phyloP scores from a whole-genome alignment of 2,888 invertebrate genomes.

The Orchestes rusci region DNA sequence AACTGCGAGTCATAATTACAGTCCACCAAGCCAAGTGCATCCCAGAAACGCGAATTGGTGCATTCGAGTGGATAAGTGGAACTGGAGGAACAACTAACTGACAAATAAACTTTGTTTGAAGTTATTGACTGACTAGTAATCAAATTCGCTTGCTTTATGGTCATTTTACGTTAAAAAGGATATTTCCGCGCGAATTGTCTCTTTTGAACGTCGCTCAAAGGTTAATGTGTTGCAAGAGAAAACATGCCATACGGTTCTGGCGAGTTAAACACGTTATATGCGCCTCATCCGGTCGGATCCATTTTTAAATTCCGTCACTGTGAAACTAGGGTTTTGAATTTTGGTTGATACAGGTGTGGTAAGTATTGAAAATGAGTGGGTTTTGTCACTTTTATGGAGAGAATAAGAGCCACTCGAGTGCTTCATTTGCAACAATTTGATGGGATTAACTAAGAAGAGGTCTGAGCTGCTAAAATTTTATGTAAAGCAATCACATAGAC shows the following conservation, averaged over 20 bases:
- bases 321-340: conserved; percentile 18
- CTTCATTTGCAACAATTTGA: too few species aligned
- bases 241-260: conserved; percentile 41
- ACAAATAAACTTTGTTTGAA: conserved; percentile 37
- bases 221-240: conserved; percentile 44
- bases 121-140: conserved; percentile 40
- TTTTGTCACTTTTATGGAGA: too few species aligned
- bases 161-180: conserved; percentile 39
- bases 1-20: too few species aligned
- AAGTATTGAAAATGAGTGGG: too few species aligned
- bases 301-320: conserved; percentile 28
- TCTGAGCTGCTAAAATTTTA: too few species aligned
- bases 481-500: too few species aligned
- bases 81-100: conserved; percentile 17
- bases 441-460: too few species aligned
- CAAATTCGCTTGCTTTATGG: conserved; percentile 41
- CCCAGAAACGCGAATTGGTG: too few species aligned
- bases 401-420: too few species aligned
- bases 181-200: conserved; percentile 40
- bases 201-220: conserved; percentile 42
- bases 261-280: conserved; percentile 37
- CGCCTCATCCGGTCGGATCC: conserved; percentile 37
- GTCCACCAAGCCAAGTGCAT: too few species aligned
- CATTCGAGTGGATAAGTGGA: conserved; percentile 21
- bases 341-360: too few species aligned